Base-by-base conservation (phyloP, 2,797 vertebrate genomes). In the Bovichtus variegatus region DNA sequence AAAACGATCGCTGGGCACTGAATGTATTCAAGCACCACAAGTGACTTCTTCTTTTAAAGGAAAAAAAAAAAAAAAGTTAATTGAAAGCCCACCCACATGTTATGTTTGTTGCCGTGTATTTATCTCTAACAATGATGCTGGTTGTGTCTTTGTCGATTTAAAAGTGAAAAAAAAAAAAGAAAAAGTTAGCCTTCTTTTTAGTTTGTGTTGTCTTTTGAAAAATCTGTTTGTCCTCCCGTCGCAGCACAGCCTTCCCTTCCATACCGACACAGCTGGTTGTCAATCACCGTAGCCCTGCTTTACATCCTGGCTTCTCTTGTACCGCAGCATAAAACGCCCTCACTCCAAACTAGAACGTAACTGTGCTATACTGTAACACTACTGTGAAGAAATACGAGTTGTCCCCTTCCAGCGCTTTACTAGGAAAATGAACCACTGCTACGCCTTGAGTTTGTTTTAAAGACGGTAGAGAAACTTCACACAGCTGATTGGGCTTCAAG, bases 21-120 rank as follows among this genome's bases (percentile, higher is more conserved):
- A 94, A 94, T 93, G 92, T 93, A 94, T 94, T 85, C 82, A 91
- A 91, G 91, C 92, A 93, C 93, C 93, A 88, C 88, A 91, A 94
- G 93, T 93, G 93, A 91, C 93, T 94, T 93, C 84, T 85, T 92
- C 78, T 85, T 82, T 80, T 87, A 72, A 78, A 65, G 43, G 49
- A 51, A 53, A 63, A 68, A 79, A 63, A 68, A 75, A 80, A 76
- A 64, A 67, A 53, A 53, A 54, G 65, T 50, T 75, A n/a, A 74
- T 79, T 31, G 59, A 89, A 87, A 84, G 74, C 76, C 76, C 82
- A 68, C 49, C 67, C 70, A 29, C 75, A 69, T 71, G 69, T 81
- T 87, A 53, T 69, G 25, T 78, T 81, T 70, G 78, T 84, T 67
- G 63, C 62, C 78, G 59, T 89, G 61, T 87, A n/a, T 80, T 75